Evolutionary conservation across 2,113 vertebrate genomes (phyloP).

Genomic region (Cottus gobio): DNA sequence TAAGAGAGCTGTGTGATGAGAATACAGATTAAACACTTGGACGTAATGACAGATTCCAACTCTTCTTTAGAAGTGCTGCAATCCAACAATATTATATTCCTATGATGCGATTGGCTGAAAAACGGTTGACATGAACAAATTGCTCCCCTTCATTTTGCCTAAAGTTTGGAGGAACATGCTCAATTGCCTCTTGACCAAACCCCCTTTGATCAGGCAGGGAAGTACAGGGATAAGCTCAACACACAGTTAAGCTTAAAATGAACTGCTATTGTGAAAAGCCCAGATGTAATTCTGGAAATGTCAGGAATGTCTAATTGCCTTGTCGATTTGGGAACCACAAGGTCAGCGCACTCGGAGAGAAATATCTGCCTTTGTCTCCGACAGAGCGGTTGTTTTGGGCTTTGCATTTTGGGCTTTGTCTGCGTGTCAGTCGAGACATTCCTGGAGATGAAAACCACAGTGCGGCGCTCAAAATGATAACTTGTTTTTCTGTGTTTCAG

Average conservation of each 20-base stretch:
- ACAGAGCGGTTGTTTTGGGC: constrained; percentile 50
- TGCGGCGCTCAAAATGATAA: constrained; percentile 33
- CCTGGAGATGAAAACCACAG: constrained; percentile 58
- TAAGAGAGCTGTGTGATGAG: constrained; percentile 14
- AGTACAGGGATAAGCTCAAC: not conserved
- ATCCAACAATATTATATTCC: constrained; percentile 15
- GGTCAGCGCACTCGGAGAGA: constrained; percentile 37
- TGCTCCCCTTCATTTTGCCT: constrained; percentile 4
- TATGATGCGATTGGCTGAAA: constrained; percentile 2
- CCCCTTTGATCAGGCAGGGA: constrained; percentile 2
- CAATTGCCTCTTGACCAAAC: not conserved
- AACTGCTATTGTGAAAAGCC: constrained; percentile 17
- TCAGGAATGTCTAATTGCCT: constrained; percentile 65
- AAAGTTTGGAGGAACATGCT: constrained; percentile 21
- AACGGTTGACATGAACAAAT: constrained; percentile 19
- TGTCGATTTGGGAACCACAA: constrained; percentile 37
- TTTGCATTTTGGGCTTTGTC: constrained; percentile 60
- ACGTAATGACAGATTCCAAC: constrained; percentile 3
- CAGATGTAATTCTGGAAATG: constrained; percentile 45
- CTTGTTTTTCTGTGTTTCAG: constrained; percentile 46
- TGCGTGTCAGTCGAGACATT: constrained; percentile 49
- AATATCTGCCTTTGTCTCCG: constrained; percentile 37
- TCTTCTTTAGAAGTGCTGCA: constrained; percentile 14
- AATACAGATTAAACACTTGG: constrained; percentile 44
- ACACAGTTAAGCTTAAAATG: constrained; percentile 28